phyloP scores from a whole-genome alignment of 1,140 invertebrate genomes.

The Heterodera schachtii region DNA sequence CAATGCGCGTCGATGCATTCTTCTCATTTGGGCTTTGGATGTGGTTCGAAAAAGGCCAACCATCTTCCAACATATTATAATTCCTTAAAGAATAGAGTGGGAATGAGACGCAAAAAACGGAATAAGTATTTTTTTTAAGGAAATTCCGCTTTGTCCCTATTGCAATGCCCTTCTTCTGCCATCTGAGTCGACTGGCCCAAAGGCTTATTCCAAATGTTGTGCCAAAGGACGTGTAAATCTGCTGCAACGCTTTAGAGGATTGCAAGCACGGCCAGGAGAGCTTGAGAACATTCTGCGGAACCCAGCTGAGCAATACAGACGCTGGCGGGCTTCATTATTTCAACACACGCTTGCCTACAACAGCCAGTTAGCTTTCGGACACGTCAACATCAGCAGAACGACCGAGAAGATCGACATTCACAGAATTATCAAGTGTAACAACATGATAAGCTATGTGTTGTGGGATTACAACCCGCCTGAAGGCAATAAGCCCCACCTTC shows the following conservation, averaged over 20 bases:
- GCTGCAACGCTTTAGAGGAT: background rate
- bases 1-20: background rate
- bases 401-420: background rate
- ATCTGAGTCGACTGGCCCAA: background rate
- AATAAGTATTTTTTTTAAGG: background rate
- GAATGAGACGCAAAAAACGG: background rate
- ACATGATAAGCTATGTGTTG: background rate
- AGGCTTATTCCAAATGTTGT: background rate
- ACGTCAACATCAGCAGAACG: background rate
- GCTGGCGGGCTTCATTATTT: background rate
- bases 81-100: background rate
- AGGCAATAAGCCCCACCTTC: background rate
- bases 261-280: background rate
- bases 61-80: constrained; percentile 3
- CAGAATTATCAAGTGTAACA: constrained; percentile 2
- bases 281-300: background rate
- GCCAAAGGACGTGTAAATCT: background rate
- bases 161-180: background rate
- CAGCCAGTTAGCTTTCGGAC: background rate
- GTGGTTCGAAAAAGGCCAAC: constrained; percentile 1
- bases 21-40: background rate
- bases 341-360: background rate
- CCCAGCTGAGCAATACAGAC: background rate
- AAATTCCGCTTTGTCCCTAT: background rate
- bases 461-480: constrained; percentile 12